Evolutionary conservation across 2,888 invertebrate species (phyloP).

Genomic region (Meta bourneti): DNA sequence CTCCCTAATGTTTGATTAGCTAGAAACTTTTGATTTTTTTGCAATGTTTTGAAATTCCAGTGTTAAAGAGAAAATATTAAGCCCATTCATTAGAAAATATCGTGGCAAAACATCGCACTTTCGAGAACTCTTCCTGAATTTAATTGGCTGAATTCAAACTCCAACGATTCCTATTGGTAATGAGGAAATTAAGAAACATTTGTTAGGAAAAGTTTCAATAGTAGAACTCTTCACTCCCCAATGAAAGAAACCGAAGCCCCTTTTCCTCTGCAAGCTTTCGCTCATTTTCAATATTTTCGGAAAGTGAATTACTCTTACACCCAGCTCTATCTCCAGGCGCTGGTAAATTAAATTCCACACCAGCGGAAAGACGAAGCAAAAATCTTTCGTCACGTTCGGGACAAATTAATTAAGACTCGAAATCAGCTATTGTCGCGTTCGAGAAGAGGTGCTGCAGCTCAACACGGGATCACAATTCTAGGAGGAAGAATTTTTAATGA

Average conservation of each 20-base stretch:
- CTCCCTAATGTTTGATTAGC: too few relatives aligned
- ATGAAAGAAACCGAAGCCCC: not conserved
- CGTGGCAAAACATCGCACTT: too few relatives aligned
- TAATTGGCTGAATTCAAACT: not conserved
- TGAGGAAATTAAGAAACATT: not conserved
- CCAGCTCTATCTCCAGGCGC: not conserved
- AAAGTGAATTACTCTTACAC: not conserved
- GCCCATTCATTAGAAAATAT: too few relatives aligned
- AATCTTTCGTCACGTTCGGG: not conserved
- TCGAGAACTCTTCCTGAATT: not conserved
- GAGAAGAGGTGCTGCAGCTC: not conserved
- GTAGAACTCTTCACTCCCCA: not conserved
- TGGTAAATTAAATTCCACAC: not conserved
- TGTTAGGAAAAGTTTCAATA: not conserved
- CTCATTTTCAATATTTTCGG: slow-evolving; percentile 1
- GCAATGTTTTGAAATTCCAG: too few relatives aligned
- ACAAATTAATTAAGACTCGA: slow-evolving; percentile 25
- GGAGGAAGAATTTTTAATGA: not conserved
- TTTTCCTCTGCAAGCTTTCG: not conserved
- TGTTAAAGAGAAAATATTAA: too few relatives aligned
- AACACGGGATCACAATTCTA: not conserved
- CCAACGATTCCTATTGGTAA: not conserved
- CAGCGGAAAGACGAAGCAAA: slow-evolving; percentile 1
- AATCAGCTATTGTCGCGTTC: slow-evolving; percentile 12
- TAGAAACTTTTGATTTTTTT: too few relatives aligned